Conservation (phyloP, 2,113 vertebrate species). For the Crotalus helleri region DNA sequence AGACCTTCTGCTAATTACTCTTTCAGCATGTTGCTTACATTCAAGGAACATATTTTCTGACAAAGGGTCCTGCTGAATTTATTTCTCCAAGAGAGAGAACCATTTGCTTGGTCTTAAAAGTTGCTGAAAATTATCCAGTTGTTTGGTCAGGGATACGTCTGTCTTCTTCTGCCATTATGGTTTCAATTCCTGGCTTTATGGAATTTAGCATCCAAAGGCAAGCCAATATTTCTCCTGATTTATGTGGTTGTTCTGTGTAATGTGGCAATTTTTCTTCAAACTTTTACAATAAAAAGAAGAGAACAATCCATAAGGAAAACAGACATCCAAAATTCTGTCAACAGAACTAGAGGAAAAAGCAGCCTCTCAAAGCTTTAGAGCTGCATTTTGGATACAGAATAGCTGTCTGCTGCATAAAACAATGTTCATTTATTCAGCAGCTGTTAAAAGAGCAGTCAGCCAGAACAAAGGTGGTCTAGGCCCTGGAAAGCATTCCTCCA, state of each 20-base stretch:
- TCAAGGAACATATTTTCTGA: not conserved
- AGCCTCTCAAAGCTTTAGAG: not conserved
- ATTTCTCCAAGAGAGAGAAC: not conserved
- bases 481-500: not conserved
- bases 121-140: not conserved
- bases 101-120: not conserved
- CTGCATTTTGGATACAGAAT: not conserved
- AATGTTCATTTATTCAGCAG: slow-evolving; percentile 2
- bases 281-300: not conserved
- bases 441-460: not conserved
- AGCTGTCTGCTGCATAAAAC: not conserved
- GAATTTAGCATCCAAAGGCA: not conserved
- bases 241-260: not conserved
- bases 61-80: not conserved
- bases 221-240: not conserved
- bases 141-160: not conserved
- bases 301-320: not conserved
- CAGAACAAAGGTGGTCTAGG: not conserved
- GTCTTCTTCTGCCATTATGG: not conserved
- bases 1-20: not conserved
- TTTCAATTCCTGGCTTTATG: not conserved
- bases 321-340: slow-evolving; percentile 5
- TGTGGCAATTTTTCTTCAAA: not conserved
- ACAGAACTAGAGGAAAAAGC: not conserved
- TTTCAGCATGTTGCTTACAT: not conserved